A percentile compares a stretch with the other conserved stretches of the same genome.
These are phyloP conservation scores for Tenebrosternarchus preto DNA, from an alignment of 2,113 vertebrate species.

Conservation along the genomic window DNA sequence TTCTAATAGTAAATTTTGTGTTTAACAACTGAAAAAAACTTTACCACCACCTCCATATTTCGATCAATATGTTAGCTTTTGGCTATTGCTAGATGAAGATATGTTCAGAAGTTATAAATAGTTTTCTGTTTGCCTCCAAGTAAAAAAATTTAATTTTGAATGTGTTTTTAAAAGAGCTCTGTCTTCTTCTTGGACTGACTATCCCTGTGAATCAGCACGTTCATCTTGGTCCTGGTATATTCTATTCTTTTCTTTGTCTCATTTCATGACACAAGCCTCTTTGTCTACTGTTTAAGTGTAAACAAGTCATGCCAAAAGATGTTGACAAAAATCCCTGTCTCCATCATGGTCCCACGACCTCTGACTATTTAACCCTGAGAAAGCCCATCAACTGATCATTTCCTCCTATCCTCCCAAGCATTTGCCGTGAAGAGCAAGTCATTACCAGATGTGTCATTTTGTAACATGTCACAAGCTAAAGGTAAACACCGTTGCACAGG, in stretches of 20 bases:
- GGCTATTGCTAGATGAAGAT: neutral
- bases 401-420: neutral
- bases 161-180: slow-evolving; percentile 4
- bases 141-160: slow-evolving; percentile 21
- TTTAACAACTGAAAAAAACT: neutral
- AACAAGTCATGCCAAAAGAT: neutral
- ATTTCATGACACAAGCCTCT: no score
- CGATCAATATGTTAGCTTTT: neutral
- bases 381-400: neutral
- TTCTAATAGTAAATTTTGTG: neutral
- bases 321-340: neutral
- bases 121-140: slow-evolving; percentile 10
- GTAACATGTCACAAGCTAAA: neutral
- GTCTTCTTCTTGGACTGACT: neutral
- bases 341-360: no score
- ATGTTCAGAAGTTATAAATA: slow-evolving; percentile 10
- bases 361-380: neutral
- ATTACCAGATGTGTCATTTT: neutral
- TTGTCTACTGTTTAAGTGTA: neutral
- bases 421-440: neutral
- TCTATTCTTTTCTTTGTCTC: neutral
- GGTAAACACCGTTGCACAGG: neutral
- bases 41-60: neutral
- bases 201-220: neutral
- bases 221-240: neutral